A percentile compares a stretch with the other conserved stretches of the same genome.
These are phyloP conservation scores for Pangasianodon hypophthalmus DNA, from an alignment of 2,113 vertebrate genomes.

Conservation along the genomic window DNA sequence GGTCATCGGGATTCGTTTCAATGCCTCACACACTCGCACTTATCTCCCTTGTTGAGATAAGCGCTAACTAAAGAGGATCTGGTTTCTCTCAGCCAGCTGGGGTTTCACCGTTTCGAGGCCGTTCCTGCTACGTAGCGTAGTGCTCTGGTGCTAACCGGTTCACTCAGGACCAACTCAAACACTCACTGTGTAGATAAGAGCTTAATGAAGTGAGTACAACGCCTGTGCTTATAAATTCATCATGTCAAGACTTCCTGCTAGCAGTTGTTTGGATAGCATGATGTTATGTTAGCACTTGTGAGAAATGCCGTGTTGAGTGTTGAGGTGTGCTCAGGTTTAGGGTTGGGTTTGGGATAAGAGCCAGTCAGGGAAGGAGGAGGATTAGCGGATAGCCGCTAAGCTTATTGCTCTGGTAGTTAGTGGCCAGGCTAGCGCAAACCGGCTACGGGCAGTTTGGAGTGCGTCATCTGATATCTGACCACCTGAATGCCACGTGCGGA, in stretches of 20 bases:
- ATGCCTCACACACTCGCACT: not conserved
- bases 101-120: conserved; percentile 55
- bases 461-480: conserved; percentile 60
- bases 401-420: conserved; percentile 59
- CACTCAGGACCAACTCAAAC: conserved; percentile 43
- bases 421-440: conserved; percentile 67
- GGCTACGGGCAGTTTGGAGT: conserved; percentile 61
- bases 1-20: not conserved
- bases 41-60: conserved; percentile 46
- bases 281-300: too few species aligned
- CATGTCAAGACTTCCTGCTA: not conserved
- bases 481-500: conserved; percentile 52
- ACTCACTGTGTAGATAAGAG: conserved; percentile 63
- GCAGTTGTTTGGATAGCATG: not conserved
- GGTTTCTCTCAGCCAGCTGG: conserved; percentile 58
- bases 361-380: conserved; percentile 27
- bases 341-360: conserved; percentile 43
- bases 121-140: conserved; percentile 51
- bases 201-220: conserved; percentile 58
- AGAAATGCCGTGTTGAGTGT: not conserved
- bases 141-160: conserved; percentile 72
- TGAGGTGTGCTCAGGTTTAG: conserved; percentile 30
- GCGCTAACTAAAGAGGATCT: conserved; percentile 29
- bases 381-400: conserved; percentile 65
- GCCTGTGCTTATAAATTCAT: conserved; percentile 31